Evolutionary conservation across 2,113 vertebrate genomes (phyloP).

Genomic region (Oryzias melastigma): DNA sequence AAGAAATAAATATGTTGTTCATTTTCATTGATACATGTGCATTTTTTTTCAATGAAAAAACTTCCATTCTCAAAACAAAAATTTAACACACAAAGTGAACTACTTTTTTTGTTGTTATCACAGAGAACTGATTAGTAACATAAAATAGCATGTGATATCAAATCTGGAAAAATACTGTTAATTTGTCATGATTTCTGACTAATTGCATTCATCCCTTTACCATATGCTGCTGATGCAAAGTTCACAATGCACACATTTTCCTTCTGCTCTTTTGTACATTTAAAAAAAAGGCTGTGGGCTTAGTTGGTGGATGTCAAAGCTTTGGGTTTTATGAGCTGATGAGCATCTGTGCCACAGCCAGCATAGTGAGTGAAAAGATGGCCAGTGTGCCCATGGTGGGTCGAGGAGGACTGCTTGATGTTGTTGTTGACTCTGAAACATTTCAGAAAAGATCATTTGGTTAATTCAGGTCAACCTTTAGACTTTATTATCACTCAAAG

Average conservation of each 20-base stretch:
- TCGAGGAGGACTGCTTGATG: slow-evolving; percentile 25
- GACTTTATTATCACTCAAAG: too few relatives aligned
- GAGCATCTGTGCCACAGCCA: slow-evolving; percentile 38
- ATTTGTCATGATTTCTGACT: slow-evolving; percentile 4
- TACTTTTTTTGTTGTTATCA: background rate
- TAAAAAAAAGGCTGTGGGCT: background rate
- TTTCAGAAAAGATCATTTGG: background rate
- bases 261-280: background rate
- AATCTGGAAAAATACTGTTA: slow-evolving; percentile 16
- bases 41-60: slow-evolving; percentile 2
- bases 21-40: background rate
- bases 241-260: slow-evolving; percentile 32
- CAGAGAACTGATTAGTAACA: background rate
- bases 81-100: background rate
- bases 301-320: background rate
- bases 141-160: slow-evolving; percentile 6
- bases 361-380: slow-evolving; percentile 38
- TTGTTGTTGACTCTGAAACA: slow-evolving; percentile 45
- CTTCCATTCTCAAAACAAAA: slow-evolving; percentile 3
- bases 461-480: background rate
- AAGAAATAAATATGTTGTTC: slow-evolving; percentile 10
- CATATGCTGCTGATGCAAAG: slow-evolving; percentile 23
- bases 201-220: slow-evolving; percentile 41
- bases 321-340: slow-evolving; percentile 17
- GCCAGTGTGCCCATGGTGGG: slow-evolving; percentile 21